Evolutionary conservation across 2,888 invertebrate genomes (phyloP), one percentile per base, ranked within the genome.

Genomic region (Ennomos fuscantarius): DNA sequence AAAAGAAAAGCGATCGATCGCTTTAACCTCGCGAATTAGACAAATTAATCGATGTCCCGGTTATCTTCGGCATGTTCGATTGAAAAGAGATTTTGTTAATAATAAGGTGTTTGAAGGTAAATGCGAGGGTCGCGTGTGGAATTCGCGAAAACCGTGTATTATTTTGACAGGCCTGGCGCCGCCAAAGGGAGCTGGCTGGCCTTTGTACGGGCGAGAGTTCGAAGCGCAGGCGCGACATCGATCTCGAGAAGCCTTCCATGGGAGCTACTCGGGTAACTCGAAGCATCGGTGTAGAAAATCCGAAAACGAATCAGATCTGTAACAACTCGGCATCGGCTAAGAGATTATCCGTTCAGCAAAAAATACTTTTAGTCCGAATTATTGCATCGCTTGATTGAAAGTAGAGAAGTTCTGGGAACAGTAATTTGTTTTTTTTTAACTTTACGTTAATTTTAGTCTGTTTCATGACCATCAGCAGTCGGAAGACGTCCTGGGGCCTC

Each of bases 171-270:
- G 74, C 81, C 79, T 73, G 72, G 79, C 79, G 70, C 72, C 75
- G 71, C 72, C 75, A 70, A 65, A 70, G 79, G 77, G 81, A 77
- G 82, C 84, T 78, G 81, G 77, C 82, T 79, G 69, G 83, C 82
- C 83, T 87, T 86, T 88, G 87, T 82, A 83, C 83, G 81, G 84
- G 86, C 76, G 64, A 69, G 63, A 70, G 43, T 62, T 12, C 49
- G 41, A 9, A 41, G 73, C 90, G 90, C 91, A 84, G 65, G 87
- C 89, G 91, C 79, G 78, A 13, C 39, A 91, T 91, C 89, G 91
- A 91, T 91, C 89, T 73, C 61, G 49, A 42, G 79, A 82, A 82
- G 76, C 81, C 81, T 75, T 77, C 73, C 63, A 64, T 66, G 53
- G 63, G 52, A 43, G 67, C 61, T 70, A 63, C 63, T 60, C 45